Conservation (phyloP, 2,113 vertebrate species). For the Gopherus flavomarginatus region DNA sequence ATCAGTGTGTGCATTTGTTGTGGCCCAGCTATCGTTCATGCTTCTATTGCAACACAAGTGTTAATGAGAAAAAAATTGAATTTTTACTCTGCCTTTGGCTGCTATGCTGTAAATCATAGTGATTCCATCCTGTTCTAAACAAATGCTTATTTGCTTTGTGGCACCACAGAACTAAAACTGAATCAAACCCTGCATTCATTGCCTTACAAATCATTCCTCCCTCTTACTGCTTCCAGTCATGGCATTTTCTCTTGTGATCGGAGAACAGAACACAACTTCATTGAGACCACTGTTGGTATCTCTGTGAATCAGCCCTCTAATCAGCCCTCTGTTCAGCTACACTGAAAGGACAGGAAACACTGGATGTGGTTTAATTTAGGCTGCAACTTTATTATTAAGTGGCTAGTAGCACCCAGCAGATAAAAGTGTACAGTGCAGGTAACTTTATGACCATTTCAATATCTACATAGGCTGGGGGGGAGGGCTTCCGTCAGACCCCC, state of each 20-base stretch:
- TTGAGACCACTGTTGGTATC: neutral
- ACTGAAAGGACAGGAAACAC: neutral
- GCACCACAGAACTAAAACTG: neutral
- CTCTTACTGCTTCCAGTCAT: conserved; percentile 5
- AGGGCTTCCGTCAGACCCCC: neutral
- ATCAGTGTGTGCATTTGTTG: neutral
- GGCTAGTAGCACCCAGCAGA: neutral
- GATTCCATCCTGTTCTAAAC: neutral
- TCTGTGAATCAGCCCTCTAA: neutral
- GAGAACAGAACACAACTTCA: conserved; percentile 12
- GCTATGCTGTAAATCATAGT: neutral
- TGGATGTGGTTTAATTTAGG: neutral
- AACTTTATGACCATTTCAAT: neutral
- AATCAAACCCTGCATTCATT: neutral
- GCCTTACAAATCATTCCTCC: neutral
- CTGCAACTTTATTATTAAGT: neutral
- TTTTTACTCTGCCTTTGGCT: conserved; percentile 39
- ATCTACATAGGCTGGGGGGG: neutral
- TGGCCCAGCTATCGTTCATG: neutral
- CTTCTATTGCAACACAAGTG: conserved; percentile 10
- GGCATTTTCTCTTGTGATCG: neutral
- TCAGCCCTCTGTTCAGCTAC: neutral
- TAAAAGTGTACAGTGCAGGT: neutral
- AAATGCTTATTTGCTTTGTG: neutral
- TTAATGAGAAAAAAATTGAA: neutral